Conservation (phyloP, 1,140 invertebrate genomes). For the Dendroctonus ponderosae region DNA sequence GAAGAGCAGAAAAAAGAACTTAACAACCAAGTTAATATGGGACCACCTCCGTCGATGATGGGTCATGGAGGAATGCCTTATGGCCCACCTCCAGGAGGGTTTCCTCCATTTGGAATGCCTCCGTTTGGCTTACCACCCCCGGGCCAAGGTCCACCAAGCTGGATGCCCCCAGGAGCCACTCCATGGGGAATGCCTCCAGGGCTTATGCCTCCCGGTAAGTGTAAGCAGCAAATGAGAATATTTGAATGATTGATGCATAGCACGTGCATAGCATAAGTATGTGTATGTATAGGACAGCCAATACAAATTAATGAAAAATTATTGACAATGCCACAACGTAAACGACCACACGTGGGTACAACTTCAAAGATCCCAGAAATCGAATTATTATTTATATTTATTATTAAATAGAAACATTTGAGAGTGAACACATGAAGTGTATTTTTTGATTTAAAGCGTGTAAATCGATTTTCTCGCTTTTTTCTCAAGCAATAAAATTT, state of each 20-base stretch:
- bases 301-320: no score
- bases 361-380: no score
- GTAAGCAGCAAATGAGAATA: conserved; percentile 42
- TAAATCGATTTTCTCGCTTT: no score
- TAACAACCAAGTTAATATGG: conserved; percentile 1
- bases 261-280: no score
- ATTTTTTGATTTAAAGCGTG: no score
- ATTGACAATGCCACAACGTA: no score
- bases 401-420: no score
- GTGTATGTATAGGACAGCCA: not conserved
- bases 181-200: conserved; percentile 62
- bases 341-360: no score
- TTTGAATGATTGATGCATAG: no score
- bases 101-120: conserved; percentile 55
- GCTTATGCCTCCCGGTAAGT: conserved; percentile 43
- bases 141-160: conserved; percentile 48
- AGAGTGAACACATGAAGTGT: no score
- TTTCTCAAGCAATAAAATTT: no score
- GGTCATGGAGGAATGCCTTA: conserved; percentile 55
- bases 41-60: conserved; percentile 30
- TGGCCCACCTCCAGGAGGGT: conserved; percentile 57
- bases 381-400: no score
- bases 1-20: conserved; percentile 8
- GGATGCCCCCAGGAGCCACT: conserved; percentile 48
- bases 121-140: conserved; percentile 69